Percentiles rank a stretch among this genome's conserved stretches.
phyloP scores from a whole-genome alignment of 2,113 vertebrate genomes.

The Lasiurus cinereus region DNA sequence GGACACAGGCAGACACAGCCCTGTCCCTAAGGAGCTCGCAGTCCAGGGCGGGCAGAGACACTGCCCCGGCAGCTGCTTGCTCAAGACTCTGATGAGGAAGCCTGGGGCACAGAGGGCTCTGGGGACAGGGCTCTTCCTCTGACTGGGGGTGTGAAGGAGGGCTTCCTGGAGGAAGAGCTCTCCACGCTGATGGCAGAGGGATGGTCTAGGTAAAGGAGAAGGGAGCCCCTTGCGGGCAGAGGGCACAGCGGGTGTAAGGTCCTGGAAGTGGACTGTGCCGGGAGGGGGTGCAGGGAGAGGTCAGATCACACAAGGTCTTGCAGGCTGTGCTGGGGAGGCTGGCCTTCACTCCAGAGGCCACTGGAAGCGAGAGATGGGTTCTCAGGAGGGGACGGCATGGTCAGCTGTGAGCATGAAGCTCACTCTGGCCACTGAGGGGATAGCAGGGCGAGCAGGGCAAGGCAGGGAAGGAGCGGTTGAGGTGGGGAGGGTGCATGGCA shows the following conservation, averaged over 20 bases:
- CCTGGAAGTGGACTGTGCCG: neutral
- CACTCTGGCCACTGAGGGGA: neutral
- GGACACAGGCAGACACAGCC: neutral
- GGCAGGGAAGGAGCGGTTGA: neutral
- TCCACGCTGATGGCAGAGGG: neutral
- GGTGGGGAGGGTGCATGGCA: neutral
- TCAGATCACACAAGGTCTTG: neutral
- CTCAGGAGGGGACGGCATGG: neutral
- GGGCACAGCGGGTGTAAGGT: neutral
- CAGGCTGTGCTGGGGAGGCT: neutral
- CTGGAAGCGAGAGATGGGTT: neutral
- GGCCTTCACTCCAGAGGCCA: neutral
- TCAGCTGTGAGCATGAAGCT: neutral
- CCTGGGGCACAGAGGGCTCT: neutral
- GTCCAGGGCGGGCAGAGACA: no score
- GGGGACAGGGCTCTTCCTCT: neutral
- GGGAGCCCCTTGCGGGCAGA: neutral
- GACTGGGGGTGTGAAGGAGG: neutral
- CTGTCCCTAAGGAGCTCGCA: neutral
- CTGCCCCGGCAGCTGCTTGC: neutral
- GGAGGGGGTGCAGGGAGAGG: neutral
- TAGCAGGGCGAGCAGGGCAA: neutral
- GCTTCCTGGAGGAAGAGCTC: conserved; percentile 55
- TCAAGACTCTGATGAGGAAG: neutral
- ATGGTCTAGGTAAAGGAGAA: neutral